Conservation (phyloP, 2,797 vertebrate species). For the Selene dorsalis region DNA sequence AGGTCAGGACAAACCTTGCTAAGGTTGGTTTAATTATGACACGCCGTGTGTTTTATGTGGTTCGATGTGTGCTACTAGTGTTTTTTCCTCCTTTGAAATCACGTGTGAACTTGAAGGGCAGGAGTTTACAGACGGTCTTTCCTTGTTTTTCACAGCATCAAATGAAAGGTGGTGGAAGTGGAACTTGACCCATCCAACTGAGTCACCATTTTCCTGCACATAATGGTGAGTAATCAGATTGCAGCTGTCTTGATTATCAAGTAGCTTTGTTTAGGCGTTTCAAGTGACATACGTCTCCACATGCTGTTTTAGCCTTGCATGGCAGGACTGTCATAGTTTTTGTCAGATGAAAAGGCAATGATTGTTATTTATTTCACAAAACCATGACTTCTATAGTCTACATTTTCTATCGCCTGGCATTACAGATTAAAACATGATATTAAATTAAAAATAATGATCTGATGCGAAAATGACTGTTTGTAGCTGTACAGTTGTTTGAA, state of each 20-base stretch:
- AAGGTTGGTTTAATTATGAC: slow-evolving; percentile 26
- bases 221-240: slow-evolving; percentile 83
- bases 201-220: slow-evolving; percentile 81
- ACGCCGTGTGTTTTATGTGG: background rate
- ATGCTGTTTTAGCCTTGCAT: background rate
- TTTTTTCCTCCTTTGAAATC: accelerated
- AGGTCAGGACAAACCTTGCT: slow-evolving; percentile 65
- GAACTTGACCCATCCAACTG: slow-evolving; percentile 79
- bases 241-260: slow-evolving; percentile 68
- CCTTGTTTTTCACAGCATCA: slow-evolving; percentile 63
- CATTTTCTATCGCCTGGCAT: background rate
- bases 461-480: background rate
- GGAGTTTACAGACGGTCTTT: background rate
- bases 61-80: accelerated
- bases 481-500: background rate
- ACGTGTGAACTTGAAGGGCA: background rate
- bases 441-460: too few species aligned
- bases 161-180: slow-evolving; percentile 75
- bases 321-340: background rate
- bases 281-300: slow-evolving; percentile 8
- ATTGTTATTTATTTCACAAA: background rate
- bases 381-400: background rate
- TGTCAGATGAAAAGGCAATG: background rate
- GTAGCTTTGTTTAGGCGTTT: slow-evolving; percentile 44
- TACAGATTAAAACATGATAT: background rate